A percentile compares a stretch with the other conserved stretches of the same genome.
Conservation (phyloP, 2,888 invertebrate species). For the Tipula confusa region DNA sequence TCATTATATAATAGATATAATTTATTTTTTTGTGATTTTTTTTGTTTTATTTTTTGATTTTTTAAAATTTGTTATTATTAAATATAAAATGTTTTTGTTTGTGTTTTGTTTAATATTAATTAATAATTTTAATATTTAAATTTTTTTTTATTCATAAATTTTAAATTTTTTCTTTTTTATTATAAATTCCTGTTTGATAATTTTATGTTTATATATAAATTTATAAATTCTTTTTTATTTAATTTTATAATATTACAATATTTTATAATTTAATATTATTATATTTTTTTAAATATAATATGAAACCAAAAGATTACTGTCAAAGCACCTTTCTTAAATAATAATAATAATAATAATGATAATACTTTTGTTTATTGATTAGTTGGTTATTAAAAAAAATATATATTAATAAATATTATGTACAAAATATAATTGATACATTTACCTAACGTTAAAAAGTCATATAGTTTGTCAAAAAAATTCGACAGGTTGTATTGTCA, state of each 20-base stretch:
- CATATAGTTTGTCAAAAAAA: no score
- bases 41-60: neutral
- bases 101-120: conserved; percentile 14
- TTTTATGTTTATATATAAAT: neutral
- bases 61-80: neutral
- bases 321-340: neutral
- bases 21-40: neutral
- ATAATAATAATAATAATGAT: conserved; percentile 14
- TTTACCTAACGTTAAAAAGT: neutral
- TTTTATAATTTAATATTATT: neutral
- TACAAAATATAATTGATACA: no score
- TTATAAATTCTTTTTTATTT: conserved; percentile 16
- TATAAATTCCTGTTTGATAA: conserved; percentile 8
- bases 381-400: neutral
- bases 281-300: no score
- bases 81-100: neutral
- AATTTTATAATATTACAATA: conserved; percentile 13
- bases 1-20: no score
- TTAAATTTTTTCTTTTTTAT: neutral
- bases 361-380: neutral
- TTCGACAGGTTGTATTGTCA: no score
- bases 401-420: no score
- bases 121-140: neutral
- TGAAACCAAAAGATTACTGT: conserved; percentile 20
- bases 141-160: neutral